Conservation (phyloP, 2,113 vertebrate genomes). For the Gavialis gangeticus region DNA sequence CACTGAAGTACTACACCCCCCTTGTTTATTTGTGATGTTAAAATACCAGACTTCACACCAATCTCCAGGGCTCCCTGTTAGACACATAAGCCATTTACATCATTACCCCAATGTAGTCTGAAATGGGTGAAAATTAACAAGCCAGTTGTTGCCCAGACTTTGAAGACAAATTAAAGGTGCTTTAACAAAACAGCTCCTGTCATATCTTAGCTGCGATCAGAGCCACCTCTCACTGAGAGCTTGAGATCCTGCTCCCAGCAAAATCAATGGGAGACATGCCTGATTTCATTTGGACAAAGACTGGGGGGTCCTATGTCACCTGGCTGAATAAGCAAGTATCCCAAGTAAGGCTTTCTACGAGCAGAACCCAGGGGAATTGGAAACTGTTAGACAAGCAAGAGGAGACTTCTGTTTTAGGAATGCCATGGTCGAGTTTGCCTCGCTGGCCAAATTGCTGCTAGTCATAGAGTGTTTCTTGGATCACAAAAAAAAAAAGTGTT, state of each 20-base stretch:
- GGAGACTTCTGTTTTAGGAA: neutral
- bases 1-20: neutral
- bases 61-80: neutral
- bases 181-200: neutral
- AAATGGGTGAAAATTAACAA: neutral
- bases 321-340: neutral
- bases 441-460: neutral
- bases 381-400: neutral
- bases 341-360: neutral
- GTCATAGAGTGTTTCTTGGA: neutral
- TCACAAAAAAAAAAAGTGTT: neutral
- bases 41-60: neutral
- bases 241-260: neutral
- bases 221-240: neutral
- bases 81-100: neutral
- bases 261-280: neutral
- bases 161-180: neutral
- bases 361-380: neutral
- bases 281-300: neutral
- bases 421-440: neutral
- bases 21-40: neutral
- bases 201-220: neutral
- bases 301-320: neutral
- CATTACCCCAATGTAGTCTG: neutral
- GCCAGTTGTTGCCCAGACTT: neutral